Evolutionary conservation across 2,113 vertebrate genomes (phyloP).

Genomic region (Ranitomeya imitator): DNA sequence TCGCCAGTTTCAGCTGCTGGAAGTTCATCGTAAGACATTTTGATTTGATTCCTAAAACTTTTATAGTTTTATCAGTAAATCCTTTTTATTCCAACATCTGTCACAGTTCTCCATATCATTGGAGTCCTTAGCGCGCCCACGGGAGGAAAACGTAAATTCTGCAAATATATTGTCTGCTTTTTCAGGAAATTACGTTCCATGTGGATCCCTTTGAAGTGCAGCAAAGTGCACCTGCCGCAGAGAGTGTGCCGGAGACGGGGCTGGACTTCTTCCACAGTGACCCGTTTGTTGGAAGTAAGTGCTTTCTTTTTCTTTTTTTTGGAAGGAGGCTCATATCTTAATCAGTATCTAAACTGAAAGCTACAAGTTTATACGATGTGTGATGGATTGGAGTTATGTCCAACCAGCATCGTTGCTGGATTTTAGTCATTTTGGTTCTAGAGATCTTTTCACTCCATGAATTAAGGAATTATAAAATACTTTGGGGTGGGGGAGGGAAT

Average conservation of each 20-base stretch:
- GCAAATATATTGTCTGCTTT: background rate
- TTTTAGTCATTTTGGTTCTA: no score
- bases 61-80: background rate
- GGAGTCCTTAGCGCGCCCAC: background rate
- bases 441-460: no score
- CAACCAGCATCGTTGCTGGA: no score
- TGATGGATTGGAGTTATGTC: no score
- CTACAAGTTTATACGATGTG: no score
- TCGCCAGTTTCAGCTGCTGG: no score
- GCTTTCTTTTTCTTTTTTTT: background rate
- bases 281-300: constrained; percentile 94
- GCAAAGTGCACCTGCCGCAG: constrained; percentile 70
- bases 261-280: constrained; percentile 94
- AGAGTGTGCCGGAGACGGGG: constrained; percentile 72
- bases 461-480: no score
- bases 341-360: no score
- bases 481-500: no score
- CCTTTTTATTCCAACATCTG: constrained; percentile 24
- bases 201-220: constrained; percentile 82
- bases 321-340: no score
- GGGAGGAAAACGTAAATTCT: background rate
- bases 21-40: no score
- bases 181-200: constrained; percentile 69
- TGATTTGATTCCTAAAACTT: no score
- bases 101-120: background rate